These are phyloP conservation scores for Tenthredo scrophulariae DNA, from an alignment of 2,888 invertebrate species.

Conservation along the genomic window DNA sequence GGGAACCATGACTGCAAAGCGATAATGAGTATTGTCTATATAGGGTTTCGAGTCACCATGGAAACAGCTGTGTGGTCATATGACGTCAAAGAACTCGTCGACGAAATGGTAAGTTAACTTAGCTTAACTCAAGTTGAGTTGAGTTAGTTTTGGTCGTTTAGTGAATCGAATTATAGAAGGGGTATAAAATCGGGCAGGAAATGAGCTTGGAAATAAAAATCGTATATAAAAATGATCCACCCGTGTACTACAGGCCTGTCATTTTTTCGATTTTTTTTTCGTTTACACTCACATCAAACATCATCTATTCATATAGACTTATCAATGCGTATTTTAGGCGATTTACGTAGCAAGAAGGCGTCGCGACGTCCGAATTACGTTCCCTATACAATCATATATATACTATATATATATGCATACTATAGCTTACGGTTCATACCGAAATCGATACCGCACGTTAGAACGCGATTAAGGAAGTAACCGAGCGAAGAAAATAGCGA, in stretches of 20 bases:
- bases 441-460: neutral
- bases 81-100: neutral
- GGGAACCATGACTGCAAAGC: neutral
- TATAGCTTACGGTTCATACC: neutral
- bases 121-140: neutral
- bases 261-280: neutral
- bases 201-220: neutral
- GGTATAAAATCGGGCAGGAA: conserved; percentile 8
- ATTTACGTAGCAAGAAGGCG: neutral
- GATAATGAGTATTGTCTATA: conserved; percentile 33
- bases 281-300: neutral
- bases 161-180: neutral
- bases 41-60: conserved; percentile 9
- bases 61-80: conserved; percentile 17
- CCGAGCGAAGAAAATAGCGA: neutral
- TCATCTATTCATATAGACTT: neutral
- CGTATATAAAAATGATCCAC: neutral
- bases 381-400: neutral
- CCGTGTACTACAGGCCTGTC: neutral
- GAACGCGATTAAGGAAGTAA: neutral
- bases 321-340: neutral
- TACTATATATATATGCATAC: neutral
- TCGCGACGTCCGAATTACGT: neutral
- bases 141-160: conserved; percentile 13
- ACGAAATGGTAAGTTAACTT: conserved; percentile 8